phyloP scores from a whole-genome alignment of 2,888 invertebrate genomes.

The Acleris laterana region DNA sequence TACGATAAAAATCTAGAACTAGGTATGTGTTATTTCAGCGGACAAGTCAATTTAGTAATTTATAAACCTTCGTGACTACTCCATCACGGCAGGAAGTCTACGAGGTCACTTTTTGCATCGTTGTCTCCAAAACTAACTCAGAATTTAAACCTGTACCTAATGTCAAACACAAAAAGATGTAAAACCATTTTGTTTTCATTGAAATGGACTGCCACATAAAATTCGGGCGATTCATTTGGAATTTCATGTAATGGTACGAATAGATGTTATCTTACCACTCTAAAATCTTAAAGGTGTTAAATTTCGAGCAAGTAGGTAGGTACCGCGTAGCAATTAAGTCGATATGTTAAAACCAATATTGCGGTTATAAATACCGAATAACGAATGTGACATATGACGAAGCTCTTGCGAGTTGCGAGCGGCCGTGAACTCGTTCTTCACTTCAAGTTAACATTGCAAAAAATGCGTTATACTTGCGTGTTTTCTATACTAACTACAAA shows the following conservation, averaged over 20 bases:
- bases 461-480: neutral
- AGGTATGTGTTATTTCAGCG: no score
- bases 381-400: neutral
- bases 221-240: no score
- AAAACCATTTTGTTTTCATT: no score
- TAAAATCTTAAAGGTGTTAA: conserved; percentile 11
- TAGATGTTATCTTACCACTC: conserved; percentile 4
- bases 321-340: conserved; percentile 8
- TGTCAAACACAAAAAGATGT: no score
- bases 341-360: conserved; percentile 13
- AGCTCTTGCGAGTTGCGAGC: neutral
- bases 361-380: conserved; percentile 3
- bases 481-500: no score
- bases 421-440: conserved; percentile 6
- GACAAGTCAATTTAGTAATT: neutral
- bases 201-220: no score
- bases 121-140: neutral
- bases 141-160: neutral
- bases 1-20: no score
- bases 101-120: neutral
- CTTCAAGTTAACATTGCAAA: neutral
- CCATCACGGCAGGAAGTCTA: neutral
- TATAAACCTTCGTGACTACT: neutral
- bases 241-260: no score
- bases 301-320: conserved; percentile 18